Percentiles rank a stretch among this genome's conserved stretches.
These are phyloP conservation scores for Drosophila crucigera DNA, from an alignment of 2,888 invertebrate genomes.

Conservation along the genomic window DNA sequence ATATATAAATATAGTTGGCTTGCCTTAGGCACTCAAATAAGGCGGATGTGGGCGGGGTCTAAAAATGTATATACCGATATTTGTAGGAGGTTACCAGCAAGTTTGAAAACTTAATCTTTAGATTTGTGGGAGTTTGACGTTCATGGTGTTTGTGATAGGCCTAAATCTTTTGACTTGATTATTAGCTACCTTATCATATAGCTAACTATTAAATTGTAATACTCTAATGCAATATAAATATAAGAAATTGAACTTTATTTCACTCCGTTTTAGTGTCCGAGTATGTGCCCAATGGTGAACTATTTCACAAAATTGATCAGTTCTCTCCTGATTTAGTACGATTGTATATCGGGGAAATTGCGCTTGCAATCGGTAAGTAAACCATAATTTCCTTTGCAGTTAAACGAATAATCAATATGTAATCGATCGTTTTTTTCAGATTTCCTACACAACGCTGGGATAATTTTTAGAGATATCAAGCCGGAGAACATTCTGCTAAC, in stretches of 20 bases:
- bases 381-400: neutral
- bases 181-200: neutral
- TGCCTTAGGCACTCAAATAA: too few species aligned
- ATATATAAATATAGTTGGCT: too few species aligned
- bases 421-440: conserved; percentile 86
- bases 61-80: too few species aligned
- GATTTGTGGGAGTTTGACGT: too few species aligned
- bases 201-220: neutral
- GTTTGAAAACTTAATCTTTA: too few species aligned
- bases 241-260: neutral
- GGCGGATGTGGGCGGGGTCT: too few species aligned
- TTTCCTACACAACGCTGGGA: conserved; percentile 95
- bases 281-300: conserved; percentile 94
- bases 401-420: neutral
- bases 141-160: too few species aligned
- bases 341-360: conserved; percentile 91
- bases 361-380: conserved; percentile 92
- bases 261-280: conserved; percentile 89
- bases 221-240: neutral
- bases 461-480: conserved; percentile 95
- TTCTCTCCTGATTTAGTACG: conserved; percentile 86
- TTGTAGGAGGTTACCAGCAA: too few species aligned
- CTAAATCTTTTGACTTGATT: neutral
- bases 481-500: conserved; percentile 96
- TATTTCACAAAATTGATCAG: conserved; percentile 90